Base-by-base conservation (phyloP, 2,888 invertebrate species). In the Gerris lacustris region DNA sequence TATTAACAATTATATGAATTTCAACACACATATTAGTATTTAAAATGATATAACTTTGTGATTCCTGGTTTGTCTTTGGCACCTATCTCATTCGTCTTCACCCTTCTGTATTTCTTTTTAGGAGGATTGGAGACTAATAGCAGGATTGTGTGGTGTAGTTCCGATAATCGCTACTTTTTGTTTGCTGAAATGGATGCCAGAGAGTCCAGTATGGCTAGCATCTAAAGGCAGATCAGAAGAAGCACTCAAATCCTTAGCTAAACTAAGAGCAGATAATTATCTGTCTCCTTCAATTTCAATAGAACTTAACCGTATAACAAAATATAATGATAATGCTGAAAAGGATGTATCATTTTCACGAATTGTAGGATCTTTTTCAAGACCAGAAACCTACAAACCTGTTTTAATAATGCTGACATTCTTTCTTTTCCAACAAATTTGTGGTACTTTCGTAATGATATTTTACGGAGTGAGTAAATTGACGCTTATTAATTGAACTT, bases 391-490 rank as follows among this genome's bases (percentile, higher is more conserved):
- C 2, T 77, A 81, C 66, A 80, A 82, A 69, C 85, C 85, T 0
- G 82, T 85, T 69, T 66, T 78, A 6, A 80, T 85, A 9, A 81
- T 85, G 75, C 74, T 82, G 5, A 73, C 77, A 0, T 85, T 80
- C 76, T 85, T 85, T 77, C 82, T 85, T 74, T 85, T 86, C 76
- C 85, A 86, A 76, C 86, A 86, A 77, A 83, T 85, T 73, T 81
- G 84, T 6, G 86, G 86, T 0, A 80, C 82, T 5, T 85, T 84
- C 74, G 83, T 84, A 0, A 79, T 85, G 1, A 81, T 86, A 11
- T 86, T 84, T 75, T 86, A 85, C 75, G 84, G 85, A 0, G 83
- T 76, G 69, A 76, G 74, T 72, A 15, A 55, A 55, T 55, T 55
- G 9, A 2, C 15, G 15, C 15, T 55, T 55, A 55, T 55, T 55